phyloP scores from a whole-genome alignment of 2,888 invertebrate genomes.

The Sceliomorpha sp. region DNA sequence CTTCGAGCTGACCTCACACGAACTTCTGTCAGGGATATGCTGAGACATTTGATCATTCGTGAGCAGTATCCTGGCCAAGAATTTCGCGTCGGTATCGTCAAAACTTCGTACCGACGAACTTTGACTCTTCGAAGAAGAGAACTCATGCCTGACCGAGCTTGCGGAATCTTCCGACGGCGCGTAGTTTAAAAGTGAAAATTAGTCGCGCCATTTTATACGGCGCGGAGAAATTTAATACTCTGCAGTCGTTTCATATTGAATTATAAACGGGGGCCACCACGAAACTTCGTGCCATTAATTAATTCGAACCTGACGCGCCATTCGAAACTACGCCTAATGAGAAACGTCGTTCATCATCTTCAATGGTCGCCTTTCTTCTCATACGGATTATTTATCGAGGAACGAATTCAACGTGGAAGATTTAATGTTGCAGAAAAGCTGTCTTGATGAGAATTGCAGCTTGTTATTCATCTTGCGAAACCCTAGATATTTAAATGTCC shows the following conservation, averaged over 20 bases:
- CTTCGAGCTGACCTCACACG: slow-evolving; percentile 43
- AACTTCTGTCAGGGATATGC: slow-evolving; percentile 34
- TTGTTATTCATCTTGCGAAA: too few relatives aligned
- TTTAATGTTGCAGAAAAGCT: too few relatives aligned
- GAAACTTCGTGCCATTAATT: slow-evolving; percentile 39
- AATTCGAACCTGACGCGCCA: slow-evolving; percentile 29
- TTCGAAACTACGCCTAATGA: slow-evolving; percentile 44
- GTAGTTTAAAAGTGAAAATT: slow-evolving; percentile 42
- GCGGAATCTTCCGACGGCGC: slow-evolving; percentile 13
- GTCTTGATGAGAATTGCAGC: too few relatives aligned
- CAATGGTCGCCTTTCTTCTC: slow-evolving; percentile 19
- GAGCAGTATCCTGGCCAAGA: slow-evolving; percentile 3
- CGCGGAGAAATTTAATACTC: slow-evolving; percentile 38
- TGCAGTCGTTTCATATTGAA: slow-evolving; percentile 33
- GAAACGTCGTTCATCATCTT: slow-evolving; percentile 36
- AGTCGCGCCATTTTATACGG: slow-evolving; percentile 33
- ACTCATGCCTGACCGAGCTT: slow-evolving; percentile 16
- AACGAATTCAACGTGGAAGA: not conserved
- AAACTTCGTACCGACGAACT: slow-evolving; percentile 35
- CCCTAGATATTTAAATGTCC: too few relatives aligned
- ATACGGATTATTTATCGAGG: slow-evolving; percentile 3
- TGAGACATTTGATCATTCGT: slow-evolving; percentile 37
- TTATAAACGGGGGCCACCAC: slow-evolving; percentile 29
- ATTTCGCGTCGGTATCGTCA: slow-evolving; percentile 22
- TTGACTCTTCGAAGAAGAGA: slow-evolving; percentile 30